Evolutionary conservation across 2,113 vertebrate genomes (phyloP).

Genomic region (Microcebus tavaratra): DNA sequence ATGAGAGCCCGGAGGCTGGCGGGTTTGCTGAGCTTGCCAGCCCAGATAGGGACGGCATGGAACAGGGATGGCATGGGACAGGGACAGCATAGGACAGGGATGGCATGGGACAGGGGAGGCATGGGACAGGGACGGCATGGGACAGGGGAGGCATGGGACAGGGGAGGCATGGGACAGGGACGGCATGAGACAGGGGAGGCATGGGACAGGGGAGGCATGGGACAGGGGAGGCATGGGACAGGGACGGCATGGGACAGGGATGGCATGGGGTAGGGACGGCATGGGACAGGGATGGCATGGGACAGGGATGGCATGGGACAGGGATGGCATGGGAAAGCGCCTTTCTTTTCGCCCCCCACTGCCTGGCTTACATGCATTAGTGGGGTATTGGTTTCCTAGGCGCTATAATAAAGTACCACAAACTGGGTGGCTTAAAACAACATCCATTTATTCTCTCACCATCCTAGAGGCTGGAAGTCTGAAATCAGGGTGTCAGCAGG

Average conservation of each 20-base stretch:
- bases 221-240: not conserved
- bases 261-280: fast-evolving
- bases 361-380: not conserved
- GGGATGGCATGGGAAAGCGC: not conserved
- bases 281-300: not conserved
- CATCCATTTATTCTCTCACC: fast-evolving
- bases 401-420: not conserved
- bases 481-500: not conserved
- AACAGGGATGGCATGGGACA: too few species aligned
- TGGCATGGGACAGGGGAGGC: too few species aligned
- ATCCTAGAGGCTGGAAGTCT: not conserved
- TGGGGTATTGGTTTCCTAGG: not conserved
- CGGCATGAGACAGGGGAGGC: not conserved
- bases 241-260: too few species aligned
- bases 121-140: not conserved
- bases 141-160: too few species aligned
- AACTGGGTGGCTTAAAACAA: not conserved
- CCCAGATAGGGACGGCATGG: not conserved
- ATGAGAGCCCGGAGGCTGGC: fast-evolving
- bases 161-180: fast-evolving
- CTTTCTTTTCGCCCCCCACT: not conserved
- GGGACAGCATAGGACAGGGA: too few species aligned
- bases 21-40: not conserved
- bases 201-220: too few species aligned
- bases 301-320: too few species aligned